Percentiles rank a stretch among this genome's conserved stretches.
phyloP scores from a whole-genome alignment of 2,888 invertebrate genomes.

The Serripes groenlandicus region DNA sequence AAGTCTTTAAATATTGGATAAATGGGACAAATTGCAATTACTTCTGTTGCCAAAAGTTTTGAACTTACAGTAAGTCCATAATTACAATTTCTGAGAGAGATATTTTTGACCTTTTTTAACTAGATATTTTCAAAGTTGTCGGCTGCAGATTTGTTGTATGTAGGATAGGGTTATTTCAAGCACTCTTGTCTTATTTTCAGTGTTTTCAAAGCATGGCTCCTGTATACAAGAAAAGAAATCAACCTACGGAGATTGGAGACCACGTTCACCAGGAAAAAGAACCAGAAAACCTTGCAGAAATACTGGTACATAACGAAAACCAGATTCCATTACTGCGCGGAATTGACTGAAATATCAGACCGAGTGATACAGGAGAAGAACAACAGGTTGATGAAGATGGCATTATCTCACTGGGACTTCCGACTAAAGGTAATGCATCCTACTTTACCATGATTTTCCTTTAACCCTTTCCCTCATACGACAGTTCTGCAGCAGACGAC shows the following conservation, averaged over 20 bases:
- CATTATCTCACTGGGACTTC: slow-evolving; percentile 72
- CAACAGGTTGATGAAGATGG: slow-evolving; percentile 53
- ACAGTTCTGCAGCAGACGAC: too few relatives aligned
- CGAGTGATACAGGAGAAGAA: slow-evolving; percentile 70
- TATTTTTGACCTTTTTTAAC: too few relatives aligned
- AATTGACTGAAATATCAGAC: slow-evolving; percentile 70
- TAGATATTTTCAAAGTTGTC: too few relatives aligned
- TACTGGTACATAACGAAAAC: slow-evolving; percentile 72
- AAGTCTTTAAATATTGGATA: too few relatives aligned
- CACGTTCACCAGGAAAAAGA: slow-evolving; percentile 63
- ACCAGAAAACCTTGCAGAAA: slow-evolving; percentile 59
- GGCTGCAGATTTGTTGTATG: too few relatives aligned
- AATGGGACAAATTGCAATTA: too few relatives aligned
- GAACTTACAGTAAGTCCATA: too few relatives aligned
- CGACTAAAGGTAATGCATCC: slow-evolving; percentile 59
- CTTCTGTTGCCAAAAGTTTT: too few relatives aligned
- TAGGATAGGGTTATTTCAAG: too few relatives aligned
- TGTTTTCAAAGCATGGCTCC: slow-evolving; percentile 75
- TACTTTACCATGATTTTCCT: too few relatives aligned
- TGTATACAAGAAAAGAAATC: slow-evolving; percentile 67
- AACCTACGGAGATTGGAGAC: slow-evolving; percentile 70
- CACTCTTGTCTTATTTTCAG: slow-evolving; percentile 64
- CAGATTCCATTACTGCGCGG: slow-evolving; percentile 75
- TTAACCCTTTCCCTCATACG: too few relatives aligned
- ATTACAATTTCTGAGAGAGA: too few relatives aligned